Conservation (phyloP, 2,888 invertebrate genomes). For the Fragum sueziense region DNA sequence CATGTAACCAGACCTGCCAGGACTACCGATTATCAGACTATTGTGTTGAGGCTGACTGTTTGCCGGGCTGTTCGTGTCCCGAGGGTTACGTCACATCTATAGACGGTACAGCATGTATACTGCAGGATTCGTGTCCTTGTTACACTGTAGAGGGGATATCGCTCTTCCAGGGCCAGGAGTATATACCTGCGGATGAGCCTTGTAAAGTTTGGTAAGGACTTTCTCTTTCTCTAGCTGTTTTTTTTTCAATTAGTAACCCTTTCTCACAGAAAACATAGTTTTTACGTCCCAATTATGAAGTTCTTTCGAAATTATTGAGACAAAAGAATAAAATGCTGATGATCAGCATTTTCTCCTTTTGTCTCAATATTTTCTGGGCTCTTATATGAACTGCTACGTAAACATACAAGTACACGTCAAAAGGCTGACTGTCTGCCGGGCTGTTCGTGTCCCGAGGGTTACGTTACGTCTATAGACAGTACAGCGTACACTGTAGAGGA, state of each 20-base stretch:
- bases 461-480: conserved; percentile 28
- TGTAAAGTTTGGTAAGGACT: conserved; percentile 35
- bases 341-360: no score
- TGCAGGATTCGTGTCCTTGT: conserved; percentile 36
- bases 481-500: conserved; percentile 25
- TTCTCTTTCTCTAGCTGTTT: background rate
- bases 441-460: conserved; percentile 31
- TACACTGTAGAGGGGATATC: conserved; percentile 33
- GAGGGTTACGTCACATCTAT: conserved; percentile 33
- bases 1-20: conserved; percentile 31
- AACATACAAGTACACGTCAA: no score
- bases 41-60: conserved; percentile 29
- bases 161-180: conserved; percentile 26
- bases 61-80: conserved; percentile 33
- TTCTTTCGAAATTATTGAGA: background rate
- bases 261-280: no score
- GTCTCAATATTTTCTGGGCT: no score
- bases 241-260: no score
- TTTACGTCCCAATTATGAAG: background rate
- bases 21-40: conserved; percentile 26
- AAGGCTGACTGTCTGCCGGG: conserved; percentile 30
- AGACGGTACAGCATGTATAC: conserved; percentile 32
- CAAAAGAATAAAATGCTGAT: no score
- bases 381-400: background rate
- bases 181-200: conserved; percentile 17